Evolutionary conservation across 1,140 invertebrate genomes (phyloP).

Genomic region (Drosophila nasuta): DNA sequence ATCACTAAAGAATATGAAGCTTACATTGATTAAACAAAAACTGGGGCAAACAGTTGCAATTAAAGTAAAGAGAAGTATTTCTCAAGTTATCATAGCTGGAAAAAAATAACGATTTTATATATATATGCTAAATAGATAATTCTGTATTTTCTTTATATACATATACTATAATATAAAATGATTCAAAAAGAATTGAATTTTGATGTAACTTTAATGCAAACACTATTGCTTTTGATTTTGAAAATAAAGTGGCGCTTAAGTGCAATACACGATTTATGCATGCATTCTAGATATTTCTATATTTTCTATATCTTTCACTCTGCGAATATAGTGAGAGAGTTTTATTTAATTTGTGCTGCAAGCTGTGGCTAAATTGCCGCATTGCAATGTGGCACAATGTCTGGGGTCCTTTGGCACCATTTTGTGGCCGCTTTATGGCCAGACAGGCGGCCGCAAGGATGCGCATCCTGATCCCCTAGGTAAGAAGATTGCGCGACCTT

Average conservation of each 20-base stretch:
- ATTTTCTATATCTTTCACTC: background rate
- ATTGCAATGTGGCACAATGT: conserved; percentile 50
- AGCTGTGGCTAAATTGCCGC: conserved; percentile 28
- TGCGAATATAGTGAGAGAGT: background rate
- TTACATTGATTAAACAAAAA: background rate
- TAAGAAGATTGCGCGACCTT: conserved; percentile 22
- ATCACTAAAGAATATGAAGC: background rate
- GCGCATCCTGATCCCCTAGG: conserved; percentile 27
- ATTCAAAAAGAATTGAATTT: no score
- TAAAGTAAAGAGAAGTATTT: no score
- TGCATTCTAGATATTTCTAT: conserved; percentile 1
- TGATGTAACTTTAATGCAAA: no score
- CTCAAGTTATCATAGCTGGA: no score
- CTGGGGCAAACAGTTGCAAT: no score
- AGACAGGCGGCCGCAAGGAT: conserved; percentile 22
- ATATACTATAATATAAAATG: no score
- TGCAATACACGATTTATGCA: no score
- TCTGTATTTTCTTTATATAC: no score
- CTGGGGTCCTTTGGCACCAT: conserved; percentile 26
- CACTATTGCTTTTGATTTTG: no score
- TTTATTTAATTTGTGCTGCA: conserved; percentile 15
- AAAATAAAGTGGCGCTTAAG: no score
- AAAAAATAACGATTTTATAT: no score
- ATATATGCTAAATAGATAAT: no score
- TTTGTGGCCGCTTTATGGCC: conserved; percentile 51